Percentiles rank a stretch among this genome's conserved stretches.
Evolutionary conservation across 1,140 invertebrate genomes (phyloP).

Genomic region (Caenorhabditis remanei): DNA sequence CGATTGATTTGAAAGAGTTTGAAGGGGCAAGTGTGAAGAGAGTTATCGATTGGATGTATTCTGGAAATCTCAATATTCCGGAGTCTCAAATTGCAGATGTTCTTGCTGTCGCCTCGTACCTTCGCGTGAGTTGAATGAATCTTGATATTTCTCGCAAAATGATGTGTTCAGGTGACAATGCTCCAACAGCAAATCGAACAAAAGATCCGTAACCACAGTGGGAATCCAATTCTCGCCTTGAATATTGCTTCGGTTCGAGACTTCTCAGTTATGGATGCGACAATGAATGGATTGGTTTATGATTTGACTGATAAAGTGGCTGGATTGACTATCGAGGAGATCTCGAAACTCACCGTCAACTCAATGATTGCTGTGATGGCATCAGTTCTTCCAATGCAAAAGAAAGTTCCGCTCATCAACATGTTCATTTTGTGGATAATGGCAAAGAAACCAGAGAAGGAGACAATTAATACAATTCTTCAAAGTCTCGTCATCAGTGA

Average conservation of each 20-base stretch:
- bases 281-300: background rate
- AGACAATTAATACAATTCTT: conserved; percentile 12
- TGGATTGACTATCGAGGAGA: background rate
- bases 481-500: conserved; percentile 25
- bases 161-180: background rate
- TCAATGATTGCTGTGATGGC: conserved; percentile 35
- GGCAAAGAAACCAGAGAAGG: conserved; percentile 1
- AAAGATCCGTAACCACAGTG: conserved; percentile 17
- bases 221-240: background rate
- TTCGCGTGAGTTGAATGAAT: background rate
- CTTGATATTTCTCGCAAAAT: background rate
- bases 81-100: conserved; percentile 20
- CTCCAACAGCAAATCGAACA: conserved; percentile 29
- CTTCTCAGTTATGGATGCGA: conserved; percentile 23
- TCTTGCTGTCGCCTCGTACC: conserved; percentile 21
- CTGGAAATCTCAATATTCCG: conserved; percentile 30
- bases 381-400: conserved; percentile 23
- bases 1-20: background rate
- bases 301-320: background rate
- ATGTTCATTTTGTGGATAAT: conserved; percentile 29
- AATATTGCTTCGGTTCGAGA: conserved; percentile 19
- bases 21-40: background rate
- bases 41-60: conserved; percentile 46
- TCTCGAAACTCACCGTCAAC: conserved; percentile 8
- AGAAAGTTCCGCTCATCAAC: conserved; percentile 42